Evolutionary conservation across 2,797 vertebrate species (phyloP).

Genomic region (Antrozous pallidus): DNA sequence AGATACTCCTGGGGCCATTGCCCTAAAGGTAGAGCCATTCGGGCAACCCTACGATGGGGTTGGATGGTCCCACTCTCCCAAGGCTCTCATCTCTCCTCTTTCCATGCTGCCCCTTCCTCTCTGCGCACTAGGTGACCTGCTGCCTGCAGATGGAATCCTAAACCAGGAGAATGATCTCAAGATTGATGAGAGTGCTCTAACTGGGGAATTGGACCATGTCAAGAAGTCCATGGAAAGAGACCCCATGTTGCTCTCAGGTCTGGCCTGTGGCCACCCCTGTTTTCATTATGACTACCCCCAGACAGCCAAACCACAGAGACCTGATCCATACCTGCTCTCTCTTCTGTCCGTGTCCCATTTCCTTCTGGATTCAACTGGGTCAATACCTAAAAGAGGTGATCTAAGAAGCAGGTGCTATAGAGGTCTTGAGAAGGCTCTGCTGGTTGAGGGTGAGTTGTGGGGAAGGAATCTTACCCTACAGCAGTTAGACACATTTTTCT

Average conservation of each 20-base stretch:
- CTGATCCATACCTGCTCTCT: not conserved
- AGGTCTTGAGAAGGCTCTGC: not conserved
- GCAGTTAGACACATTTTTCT: not conserved
- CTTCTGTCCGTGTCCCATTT: not conserved
- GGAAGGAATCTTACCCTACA: not conserved
- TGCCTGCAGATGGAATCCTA: conserved; percentile 94
- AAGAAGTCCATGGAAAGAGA: conserved; percentile 94
- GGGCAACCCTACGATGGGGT: not conserved
- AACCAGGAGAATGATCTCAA: conserved; percentile 97
- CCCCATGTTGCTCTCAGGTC: conserved; percentile 96
- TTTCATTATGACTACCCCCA: not conserved
- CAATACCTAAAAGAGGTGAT: not conserved
- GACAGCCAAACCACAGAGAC: not conserved
- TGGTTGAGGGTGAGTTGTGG: not conserved
- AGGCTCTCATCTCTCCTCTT: not conserved
- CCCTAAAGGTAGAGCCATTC: not conserved
- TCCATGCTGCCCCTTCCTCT: not conserved
- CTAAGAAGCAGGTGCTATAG: not conserved
- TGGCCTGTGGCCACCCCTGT: not conserved
- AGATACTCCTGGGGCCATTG: not conserved
- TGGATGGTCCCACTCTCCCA: not conserved
- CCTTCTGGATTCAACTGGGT: not conserved
- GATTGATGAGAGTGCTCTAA: conserved; percentile 96
- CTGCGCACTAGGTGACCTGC: conserved; percentile 88
- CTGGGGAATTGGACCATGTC: conserved; percentile 95